Evolutionary conservation across 2,888 invertebrate genomes (phyloP), one percentile per base, ranked within the genome.

Genomic region (Nineta flava): DNA sequence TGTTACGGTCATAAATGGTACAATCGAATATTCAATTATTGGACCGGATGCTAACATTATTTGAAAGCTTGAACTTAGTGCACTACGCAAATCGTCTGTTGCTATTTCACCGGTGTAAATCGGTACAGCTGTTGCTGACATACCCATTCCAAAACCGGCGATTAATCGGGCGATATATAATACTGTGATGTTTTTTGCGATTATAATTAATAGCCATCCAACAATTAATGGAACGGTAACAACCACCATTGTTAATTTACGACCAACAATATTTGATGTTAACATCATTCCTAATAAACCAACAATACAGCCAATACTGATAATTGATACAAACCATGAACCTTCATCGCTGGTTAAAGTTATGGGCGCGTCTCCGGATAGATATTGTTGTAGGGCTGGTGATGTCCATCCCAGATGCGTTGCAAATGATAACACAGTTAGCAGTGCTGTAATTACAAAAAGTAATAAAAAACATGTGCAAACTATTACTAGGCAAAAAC

Each of bases 261-360:
- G 44, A 5, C 44, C 44, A 44, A 19, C 13, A 9, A 21, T n/a
- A 26, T 44, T 44, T 5, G 26, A 19, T 13, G 19, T n/a, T 13
- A 44, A 10, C 13, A 44, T 19, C 21, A 21, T 44, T 19, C 12
- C 21, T 2, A 44, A 3, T 3, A 44, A n/a, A 1, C 44, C 44
- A 5, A 9, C 9, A 26, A 44, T 13, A 13, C 19, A 21, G 7
- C 44, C 44, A 13, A 44, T 21, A 10, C 21, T 21, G 15, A 44
- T 44, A 13, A 44, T 44, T n/a, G 44, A 44, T n/a, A 44, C 44
- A 12, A 44, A 44, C 44, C 44, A 44, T 21, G 44, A 44, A n/a
- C 44, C 44, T 26, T 44, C 17, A 17, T 19, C 19, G 13, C 26
- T 44, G 7, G 44, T 44, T 44, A 44, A 44, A 16, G 13, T 10